phyloP scores from a whole-genome alignment of 2,797 vertebrate genomes.

The Poeciliopsis infans region DNA sequence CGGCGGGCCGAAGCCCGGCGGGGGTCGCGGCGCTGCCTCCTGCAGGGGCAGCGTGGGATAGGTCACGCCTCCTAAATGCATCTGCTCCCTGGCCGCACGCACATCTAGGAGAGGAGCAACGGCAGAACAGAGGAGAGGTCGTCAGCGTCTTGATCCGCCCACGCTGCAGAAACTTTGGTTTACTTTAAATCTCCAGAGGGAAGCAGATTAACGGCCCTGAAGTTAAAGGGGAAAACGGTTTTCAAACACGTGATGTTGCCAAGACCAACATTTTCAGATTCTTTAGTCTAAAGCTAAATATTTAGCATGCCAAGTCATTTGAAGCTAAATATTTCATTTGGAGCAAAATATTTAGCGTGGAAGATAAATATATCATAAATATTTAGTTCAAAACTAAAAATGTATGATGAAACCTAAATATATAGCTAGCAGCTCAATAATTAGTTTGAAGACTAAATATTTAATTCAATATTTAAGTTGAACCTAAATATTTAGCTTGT shows the following conservation, averaged over 20 bases:
- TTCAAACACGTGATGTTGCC: constrained; percentile 47
- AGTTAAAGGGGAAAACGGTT: constrained; percentile 47
- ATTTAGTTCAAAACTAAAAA: no score
- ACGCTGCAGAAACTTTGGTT: constrained; percentile 68
- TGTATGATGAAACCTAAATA: no score
- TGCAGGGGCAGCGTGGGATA: constrained; percentile 92
- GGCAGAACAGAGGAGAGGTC: constrained; percentile 45
- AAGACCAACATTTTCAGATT: constrained; percentile 36
- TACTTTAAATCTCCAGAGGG: constrained; percentile 58
- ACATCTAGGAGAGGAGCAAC: constrained; percentile 82
- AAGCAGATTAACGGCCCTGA: constrained; percentile 42
- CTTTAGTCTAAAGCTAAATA: no score
- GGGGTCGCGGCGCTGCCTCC: constrained; percentile 83
- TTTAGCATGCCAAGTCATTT: no score
- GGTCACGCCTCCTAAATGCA: constrained; percentile 90
- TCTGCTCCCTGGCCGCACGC: constrained; percentile 95
- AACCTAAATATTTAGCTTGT: no score
- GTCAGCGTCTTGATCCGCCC: constrained; percentile 75
- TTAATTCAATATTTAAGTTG: no score
- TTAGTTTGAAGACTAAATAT: no score
- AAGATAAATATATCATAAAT: no score
- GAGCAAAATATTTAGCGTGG: no score
- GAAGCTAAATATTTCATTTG: no score
- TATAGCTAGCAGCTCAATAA: no score
- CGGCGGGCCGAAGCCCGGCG: constrained; percentile 85